Percentiles rank a stretch among this genome's conserved stretches.
These are phyloP conservation scores for Galendromus occidentalis DNA, from an alignment of 1,140 invertebrate genomes.

Conservation along the genomic window DNA sequence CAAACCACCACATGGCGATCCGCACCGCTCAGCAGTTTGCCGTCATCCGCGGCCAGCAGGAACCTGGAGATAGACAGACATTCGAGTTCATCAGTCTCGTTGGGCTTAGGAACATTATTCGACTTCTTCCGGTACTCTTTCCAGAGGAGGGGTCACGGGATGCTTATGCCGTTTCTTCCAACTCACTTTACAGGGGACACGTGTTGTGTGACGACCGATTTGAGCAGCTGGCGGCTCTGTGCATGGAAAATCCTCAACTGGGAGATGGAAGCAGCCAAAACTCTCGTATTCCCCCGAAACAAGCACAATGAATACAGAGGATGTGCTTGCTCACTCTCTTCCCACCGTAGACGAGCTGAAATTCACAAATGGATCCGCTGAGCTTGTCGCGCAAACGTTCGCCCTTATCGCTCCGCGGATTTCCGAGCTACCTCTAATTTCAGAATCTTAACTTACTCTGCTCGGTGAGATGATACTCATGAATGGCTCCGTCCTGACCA, in stretches of 20 bases:
- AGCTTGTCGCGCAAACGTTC: too few species aligned
- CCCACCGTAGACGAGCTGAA: conserved; percentile 1
- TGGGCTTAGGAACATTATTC: too few species aligned
- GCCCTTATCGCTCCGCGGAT: too few species aligned
- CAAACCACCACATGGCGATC: background rate
- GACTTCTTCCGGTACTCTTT: too few species aligned
- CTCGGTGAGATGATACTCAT: background rate
- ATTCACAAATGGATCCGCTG: too few species aligned
- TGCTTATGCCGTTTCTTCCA: too few species aligned
- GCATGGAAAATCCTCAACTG: background rate
- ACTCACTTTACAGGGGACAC: background rate
- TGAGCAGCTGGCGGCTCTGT: background rate
- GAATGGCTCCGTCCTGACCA: conserved; percentile 1
- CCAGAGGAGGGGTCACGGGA: too few species aligned
- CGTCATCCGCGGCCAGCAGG: background rate
- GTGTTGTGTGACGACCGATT: background rate
- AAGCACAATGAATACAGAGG: background rate
- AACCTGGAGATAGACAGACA: too few species aligned
- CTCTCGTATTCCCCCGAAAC: background rate
- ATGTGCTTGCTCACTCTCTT: background rate
- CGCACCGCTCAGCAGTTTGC: background rate
- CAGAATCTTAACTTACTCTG: background rate
- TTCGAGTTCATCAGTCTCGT: too few species aligned
- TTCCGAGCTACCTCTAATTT: too few species aligned
- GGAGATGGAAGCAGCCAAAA: background rate